Evolutionary conservation across 1,140 invertebrate species (phyloP).

Genomic region (Formica exsecta): DNA sequence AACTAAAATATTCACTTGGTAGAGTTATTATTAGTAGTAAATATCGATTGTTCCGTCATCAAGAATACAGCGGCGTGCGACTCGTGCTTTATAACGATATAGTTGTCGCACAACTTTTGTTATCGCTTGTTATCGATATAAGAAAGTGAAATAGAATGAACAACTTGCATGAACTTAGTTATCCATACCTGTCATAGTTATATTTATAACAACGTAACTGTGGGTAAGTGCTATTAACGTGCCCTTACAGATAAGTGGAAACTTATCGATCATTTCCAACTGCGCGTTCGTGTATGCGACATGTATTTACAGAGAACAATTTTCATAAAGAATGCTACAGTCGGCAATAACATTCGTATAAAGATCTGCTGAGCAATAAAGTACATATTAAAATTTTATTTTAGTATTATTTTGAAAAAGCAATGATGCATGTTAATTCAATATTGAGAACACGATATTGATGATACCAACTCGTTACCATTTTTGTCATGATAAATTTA

Average conservation of each 20-base stretch:
- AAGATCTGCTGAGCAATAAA: neutral
- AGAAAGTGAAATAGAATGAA: conserved; percentile 14
- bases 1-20: neutral
- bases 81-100: conserved; percentile 7
- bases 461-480: neutral
- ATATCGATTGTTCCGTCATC: neutral
- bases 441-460: neutral
- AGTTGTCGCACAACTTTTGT: conserved; percentile 31
- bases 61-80: neutral
- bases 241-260: conserved; percentile 33
- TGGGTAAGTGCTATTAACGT: conserved; percentile 16
- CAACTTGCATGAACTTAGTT: conserved; percentile 21
- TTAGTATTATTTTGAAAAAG: neutral
- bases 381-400: neutral
- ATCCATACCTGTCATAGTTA: neutral
- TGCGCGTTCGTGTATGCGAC: neutral
- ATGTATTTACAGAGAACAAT: conserved; percentile 21
- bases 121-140: conserved; percentile 26
- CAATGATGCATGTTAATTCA: neutral
- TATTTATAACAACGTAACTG: conserved; percentile 47
- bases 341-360: neutral
- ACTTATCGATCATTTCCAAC: conserved; percentile 55
- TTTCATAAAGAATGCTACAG: neutral
- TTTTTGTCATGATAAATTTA: conserved; percentile 6
- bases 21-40: neutral